phyloP scores from a whole-genome alignment of 2,888 invertebrate genomes.

The Orchestes rusci region DNA sequence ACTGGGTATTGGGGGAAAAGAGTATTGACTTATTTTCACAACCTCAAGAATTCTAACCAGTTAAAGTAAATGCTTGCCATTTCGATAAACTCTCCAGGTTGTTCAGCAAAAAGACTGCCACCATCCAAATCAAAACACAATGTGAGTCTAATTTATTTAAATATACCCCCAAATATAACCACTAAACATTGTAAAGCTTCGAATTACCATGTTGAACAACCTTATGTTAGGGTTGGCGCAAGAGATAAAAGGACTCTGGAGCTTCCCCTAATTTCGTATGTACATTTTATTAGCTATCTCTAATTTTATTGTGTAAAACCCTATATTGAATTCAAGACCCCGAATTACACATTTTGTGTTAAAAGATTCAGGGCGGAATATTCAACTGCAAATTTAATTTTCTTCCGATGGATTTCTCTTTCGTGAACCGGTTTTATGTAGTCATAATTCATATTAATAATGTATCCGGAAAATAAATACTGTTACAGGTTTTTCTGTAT shows the following conservation, averaged over 20 bases:
- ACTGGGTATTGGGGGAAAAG: too few species aligned
- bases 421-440: too few species aligned
- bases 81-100: too few species aligned
- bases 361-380: too few species aligned
- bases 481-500: too few species aligned
- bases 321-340: conserved; percentile 16
- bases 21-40: too few species aligned
- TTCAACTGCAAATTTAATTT: too few species aligned
- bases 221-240: conserved; percentile 24
- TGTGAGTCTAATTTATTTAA: conserved; percentile 21
- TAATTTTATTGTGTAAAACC: conserved; percentile 20
- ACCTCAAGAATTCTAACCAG: conserved; percentile 1
- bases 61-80: conserved; percentile 1
- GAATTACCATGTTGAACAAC: conserved; percentile 23
- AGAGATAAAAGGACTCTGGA: conserved; percentile 21
- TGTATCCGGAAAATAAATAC: too few species aligned
- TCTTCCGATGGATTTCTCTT: too few species aligned
- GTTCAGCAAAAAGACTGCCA: too few species aligned
- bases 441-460: too few species aligned
- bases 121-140: conserved; percentile 22
- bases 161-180: conserved; percentile 21
- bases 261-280: conserved; percentile 23
- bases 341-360: too few species aligned
- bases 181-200: conserved; percentile 25
- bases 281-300: conserved; percentile 23